These are phyloP conservation scores for Corbicula japonica DNA, from an alignment of 2,888 invertebrate genomes.

Conservation along the genomic window DNA sequence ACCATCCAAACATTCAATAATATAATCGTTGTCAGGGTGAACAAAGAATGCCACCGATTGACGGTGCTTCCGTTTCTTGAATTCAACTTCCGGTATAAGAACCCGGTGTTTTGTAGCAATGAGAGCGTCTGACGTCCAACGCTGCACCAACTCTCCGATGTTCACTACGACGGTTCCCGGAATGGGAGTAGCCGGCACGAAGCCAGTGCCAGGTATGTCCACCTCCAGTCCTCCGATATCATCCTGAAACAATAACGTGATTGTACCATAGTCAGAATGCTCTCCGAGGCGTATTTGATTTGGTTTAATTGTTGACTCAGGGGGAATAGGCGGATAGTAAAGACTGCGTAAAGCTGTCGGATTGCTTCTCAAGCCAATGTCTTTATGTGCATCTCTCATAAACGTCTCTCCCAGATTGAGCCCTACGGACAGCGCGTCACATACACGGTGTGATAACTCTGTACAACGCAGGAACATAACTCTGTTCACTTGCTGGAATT, in stretches of 20 bases:
- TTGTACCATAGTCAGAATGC: constrained; percentile 71
- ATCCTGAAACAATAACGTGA: constrained; percentile 73
- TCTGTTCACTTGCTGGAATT: constrained; percentile 14
- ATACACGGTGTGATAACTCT: constrained; percentile 20
- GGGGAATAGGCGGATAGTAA: constrained; percentile 32
- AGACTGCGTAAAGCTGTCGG: constrained; percentile 18
- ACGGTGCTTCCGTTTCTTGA: constrained; percentile 30
- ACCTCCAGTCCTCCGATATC: constrained; percentile 71
- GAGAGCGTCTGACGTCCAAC: constrained; percentile 91
- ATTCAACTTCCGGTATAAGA: constrained; percentile 60
- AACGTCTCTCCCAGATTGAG: constrained; percentile 6
- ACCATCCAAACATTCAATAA: constrained; percentile 73
- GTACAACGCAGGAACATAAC: constrained; percentile 22
- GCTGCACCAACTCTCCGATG: constrained; percentile 91
- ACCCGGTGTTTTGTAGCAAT: constrained; percentile 88
- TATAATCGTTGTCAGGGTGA: constrained; percentile 66
- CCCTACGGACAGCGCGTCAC: constrained; percentile 31
- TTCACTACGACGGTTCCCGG: constrained; percentile 92
- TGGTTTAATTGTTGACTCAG: constrained; percentile 54
- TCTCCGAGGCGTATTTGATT: constrained; percentile 72
- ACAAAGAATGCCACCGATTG: constrained; percentile 72
- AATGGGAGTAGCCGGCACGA: constrained; percentile 92
- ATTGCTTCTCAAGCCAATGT: constrained; percentile 7
- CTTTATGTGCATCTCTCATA: constrained; percentile 20
- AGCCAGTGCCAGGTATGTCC: constrained; percentile 88